Evolutionary conservation across 2,113 vertebrate genomes (phyloP).

Genomic region (Atlantisia rogersi): DNA sequence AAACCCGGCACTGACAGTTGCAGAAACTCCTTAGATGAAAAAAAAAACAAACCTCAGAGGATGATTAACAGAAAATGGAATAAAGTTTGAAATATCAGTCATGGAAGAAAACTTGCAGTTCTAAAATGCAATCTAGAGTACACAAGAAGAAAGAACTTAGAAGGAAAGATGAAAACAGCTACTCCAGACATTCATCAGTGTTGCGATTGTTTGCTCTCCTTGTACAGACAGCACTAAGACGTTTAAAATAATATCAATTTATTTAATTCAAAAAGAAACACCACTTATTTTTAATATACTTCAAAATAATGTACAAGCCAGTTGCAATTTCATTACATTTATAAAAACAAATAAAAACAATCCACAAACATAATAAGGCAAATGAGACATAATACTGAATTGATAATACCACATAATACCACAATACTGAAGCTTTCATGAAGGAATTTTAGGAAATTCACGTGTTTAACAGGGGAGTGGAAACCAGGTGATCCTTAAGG

Average conservation of each 20-base stretch:
- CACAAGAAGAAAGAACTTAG: not conserved
- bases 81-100: not conserved
- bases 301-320: not conserved
- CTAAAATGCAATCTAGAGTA: not conserved
- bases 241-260: not conserved
- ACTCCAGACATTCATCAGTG: not conserved
- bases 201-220: not conserved
- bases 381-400: not conserved
- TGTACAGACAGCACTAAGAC: not conserved
- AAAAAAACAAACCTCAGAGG: not conserved
- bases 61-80: constrained; percentile 10
- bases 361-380: not conserved
- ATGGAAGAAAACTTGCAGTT: not conserved
- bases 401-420: not conserved
- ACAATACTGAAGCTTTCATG: not conserved
- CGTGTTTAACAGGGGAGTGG: not conserved
- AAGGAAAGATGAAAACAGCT: not conserved
- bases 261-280: not conserved
- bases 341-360: not conserved
- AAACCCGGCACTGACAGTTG: not conserved
- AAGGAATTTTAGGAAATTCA: not conserved
- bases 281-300: constrained; percentile 5
- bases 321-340: not conserved
- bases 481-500: too few species aligned
- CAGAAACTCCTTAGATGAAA: not conserved